phyloP scores from a whole-genome alignment of 2,797 vertebrate species.

The Danio kyathit region DNA sequence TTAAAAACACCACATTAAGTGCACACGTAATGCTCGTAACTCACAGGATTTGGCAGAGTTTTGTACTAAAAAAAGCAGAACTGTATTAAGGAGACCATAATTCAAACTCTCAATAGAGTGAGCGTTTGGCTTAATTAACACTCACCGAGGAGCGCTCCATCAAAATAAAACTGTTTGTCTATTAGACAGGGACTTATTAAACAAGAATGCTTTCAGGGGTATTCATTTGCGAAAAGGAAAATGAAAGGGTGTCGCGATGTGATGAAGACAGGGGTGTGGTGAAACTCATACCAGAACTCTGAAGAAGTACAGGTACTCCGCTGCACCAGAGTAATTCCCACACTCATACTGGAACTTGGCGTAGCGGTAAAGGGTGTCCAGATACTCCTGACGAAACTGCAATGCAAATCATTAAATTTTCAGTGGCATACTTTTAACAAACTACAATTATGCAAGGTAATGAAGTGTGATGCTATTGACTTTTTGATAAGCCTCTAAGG shows the following conservation, averaged over 20 bases:
- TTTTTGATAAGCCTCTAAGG: background rate
- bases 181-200: slow-evolving; percentile 46
- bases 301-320: slow-evolving; percentile 98
- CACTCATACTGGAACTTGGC: slow-evolving; percentile 99
- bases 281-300: slow-evolving; percentile 93
- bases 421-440: background rate
- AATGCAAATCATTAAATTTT: background rate
- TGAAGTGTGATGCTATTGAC: background rate
- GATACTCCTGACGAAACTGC: slow-evolving; percentile 96
- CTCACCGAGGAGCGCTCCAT: slow-evolving; percentile 18
- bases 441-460: background rate
- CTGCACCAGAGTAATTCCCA: slow-evolving; percentile 97
- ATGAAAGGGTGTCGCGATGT: slow-evolving; percentile 23
- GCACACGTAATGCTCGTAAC: slow-evolving; percentile 54
- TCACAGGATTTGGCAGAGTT: slow-evolving; percentile 53
- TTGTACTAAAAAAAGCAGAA: slow-evolving; percentile 47
- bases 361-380: slow-evolving; percentile 96
- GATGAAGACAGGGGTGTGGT: slow-evolving; percentile 16
- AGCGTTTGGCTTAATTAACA: slow-evolving; percentile 42
- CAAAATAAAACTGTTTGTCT: slow-evolving; percentile 48
- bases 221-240: slow-evolving; percentile 28
- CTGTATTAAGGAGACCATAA: slow-evolving; percentile 48
- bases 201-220: slow-evolving; percentile 24
- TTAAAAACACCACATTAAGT: slow-evolving; percentile 57
- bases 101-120: slow-evolving; percentile 45